A percentile compares a stretch with the other conserved stretches of the same genome.
Evolutionary conservation across 2,113 vertebrate species (phyloP).

Genomic region (Sminthopsis crassicaudata): DNA sequence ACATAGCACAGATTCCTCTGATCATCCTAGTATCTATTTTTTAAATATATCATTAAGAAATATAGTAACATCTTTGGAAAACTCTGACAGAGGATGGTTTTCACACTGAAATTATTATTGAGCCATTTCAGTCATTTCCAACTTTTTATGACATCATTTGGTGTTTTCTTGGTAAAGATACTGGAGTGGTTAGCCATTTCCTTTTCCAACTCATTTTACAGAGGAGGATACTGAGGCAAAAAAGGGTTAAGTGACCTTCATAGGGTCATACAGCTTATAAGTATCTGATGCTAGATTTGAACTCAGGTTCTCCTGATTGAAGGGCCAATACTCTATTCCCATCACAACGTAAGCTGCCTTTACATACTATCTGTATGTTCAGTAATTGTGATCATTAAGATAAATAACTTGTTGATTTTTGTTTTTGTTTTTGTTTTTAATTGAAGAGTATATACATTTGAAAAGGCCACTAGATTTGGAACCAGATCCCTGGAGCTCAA

Average conservation of each 20-base stretch:
- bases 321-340: neutral
- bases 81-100: conserved; percentile 54
- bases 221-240: neutral
- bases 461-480: neutral
- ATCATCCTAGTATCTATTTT: conserved; percentile 42
- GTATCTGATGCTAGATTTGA: neutral
- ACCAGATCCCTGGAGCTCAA: neutral
- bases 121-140: neutral
- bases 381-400: conserved; percentile 41
- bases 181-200: neutral
- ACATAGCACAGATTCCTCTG: neutral
- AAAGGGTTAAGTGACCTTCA: neutral
- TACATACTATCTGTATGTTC: conserved; percentile 14
- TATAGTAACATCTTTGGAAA: conserved; percentile 66
- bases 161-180: neutral
- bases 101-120: conserved; percentile 36
- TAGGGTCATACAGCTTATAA: neutral
- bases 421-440: neutral
- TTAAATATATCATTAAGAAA: conserved; percentile 53
- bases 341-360: neutral
- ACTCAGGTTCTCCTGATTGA: neutral
- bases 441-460: neutral
- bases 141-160: neutral
- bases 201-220: neutral
- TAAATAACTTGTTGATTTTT: conserved; percentile 11